Percentiles rank a stretch among this genome's conserved stretches.
phyloP scores from a whole-genome alignment of 2,797 vertebrate species.

The Halcyon smyrnensis region DNA sequence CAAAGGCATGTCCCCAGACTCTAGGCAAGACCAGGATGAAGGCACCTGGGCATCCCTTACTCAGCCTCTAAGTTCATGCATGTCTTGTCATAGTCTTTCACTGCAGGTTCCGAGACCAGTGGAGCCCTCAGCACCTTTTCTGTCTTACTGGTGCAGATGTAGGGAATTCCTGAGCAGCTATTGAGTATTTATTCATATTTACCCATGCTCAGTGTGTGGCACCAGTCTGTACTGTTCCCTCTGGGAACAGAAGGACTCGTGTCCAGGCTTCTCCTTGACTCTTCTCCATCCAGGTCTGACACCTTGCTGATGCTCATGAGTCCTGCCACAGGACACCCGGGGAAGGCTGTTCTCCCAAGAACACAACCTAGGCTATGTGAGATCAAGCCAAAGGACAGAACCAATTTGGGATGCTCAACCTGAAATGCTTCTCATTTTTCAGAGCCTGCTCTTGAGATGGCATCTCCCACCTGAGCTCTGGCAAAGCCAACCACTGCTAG shows the following conservation, averaged over 20 bases:
- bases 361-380: neutral
- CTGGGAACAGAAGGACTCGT: neutral
- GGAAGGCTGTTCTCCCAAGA: neutral
- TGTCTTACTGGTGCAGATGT: neutral
- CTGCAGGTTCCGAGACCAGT: neutral
- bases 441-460: neutral
- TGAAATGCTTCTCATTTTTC: neutral
- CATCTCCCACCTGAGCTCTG: neutral
- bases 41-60: neutral
- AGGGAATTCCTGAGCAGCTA: neutral
- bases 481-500: rapidly evolving
- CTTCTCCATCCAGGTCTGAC: neutral
- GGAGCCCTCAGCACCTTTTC: neutral
- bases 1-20: neutral
- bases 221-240: neutral
- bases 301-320: neutral
- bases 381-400: neutral
- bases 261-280: neutral
- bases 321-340: neutral
- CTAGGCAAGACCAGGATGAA: neutral
- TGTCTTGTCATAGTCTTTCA: neutral
- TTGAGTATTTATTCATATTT: rapidly evolving
- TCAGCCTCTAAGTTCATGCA: neutral
- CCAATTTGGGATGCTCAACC: neutral
- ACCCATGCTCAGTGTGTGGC: rapidly evolving